Evolutionary conservation across 2,113 vertebrate genomes (phyloP).

Genomic region (Neotoma lepida): DNA sequence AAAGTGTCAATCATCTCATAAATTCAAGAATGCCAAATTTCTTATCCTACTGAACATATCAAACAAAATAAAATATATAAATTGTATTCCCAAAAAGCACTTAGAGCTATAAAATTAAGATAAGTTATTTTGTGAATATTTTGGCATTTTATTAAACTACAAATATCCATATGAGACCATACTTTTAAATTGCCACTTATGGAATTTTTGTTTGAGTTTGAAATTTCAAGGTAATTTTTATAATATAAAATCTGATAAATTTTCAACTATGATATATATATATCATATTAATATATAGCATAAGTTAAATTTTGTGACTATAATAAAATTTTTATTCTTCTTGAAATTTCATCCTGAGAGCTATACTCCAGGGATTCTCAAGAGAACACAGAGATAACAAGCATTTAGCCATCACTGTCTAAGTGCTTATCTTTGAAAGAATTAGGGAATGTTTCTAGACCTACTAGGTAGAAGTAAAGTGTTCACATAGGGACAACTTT

Average conservation of each 20-base stretch:
- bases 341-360: not conserved
- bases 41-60: not conserved
- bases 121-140: conserved; percentile 19
- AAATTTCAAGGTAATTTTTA: not conserved
- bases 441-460: not conserved
- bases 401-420: not conserved
- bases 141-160: not conserved
- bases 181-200: not conserved
- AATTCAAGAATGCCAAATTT: not conserved
- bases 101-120: not conserved
- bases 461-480: not conserved
- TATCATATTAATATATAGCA: not conserved
- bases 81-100: not conserved
- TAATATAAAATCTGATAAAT: not conserved
- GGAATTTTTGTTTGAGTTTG: not conserved
- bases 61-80: not conserved
- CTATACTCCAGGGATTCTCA: not conserved
- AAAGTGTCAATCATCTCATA: not conserved
- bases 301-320: not conserved
- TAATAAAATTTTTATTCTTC: not conserved
- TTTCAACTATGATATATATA: not conserved
- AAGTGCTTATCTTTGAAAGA: not conserved
- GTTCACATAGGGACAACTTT: not conserved
- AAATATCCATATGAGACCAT: not conserved
- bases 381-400: not conserved